phyloP scores from a whole-genome alignment of 2,113 vertebrate genomes.

The Solea solea region DNA sequence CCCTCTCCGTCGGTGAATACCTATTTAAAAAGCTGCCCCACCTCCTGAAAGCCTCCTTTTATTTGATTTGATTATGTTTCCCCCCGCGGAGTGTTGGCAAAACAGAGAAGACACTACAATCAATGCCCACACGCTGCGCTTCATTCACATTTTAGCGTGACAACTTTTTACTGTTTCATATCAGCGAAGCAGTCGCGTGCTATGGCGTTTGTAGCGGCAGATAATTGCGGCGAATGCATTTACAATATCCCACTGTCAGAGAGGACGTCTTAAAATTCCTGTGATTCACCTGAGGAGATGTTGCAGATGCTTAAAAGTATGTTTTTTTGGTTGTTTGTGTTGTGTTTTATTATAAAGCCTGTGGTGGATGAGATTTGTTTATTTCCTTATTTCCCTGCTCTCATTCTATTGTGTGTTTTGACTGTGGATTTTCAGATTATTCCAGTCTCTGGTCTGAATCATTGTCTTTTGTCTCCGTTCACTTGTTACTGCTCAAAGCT shows the following conservation, averaged over 20 bases:
- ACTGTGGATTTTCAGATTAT: background rate
- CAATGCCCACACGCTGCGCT: background rate
- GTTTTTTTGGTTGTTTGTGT: background rate
- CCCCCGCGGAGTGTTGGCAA: background rate
- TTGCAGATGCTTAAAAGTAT: no score
- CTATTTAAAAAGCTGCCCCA: conserved; percentile 17
- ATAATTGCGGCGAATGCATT: conserved; percentile 8
- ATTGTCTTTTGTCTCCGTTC: background rate
- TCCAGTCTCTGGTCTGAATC: background rate
- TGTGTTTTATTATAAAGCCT: background rate
- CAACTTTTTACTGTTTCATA: background rate
- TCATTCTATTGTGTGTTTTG: background rate
- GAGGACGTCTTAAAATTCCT: background rate
- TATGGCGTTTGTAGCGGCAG: background rate
- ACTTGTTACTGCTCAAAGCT: conserved; percentile 6
- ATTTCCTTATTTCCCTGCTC: background rate
- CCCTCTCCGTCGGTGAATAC: conserved; percentile 19
- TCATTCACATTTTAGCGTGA: conserved; percentile 4
- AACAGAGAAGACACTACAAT: background rate
- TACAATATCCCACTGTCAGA: background rate
- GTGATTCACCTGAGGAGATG: background rate
- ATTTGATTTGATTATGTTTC: conserved; percentile 3
- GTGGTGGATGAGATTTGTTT: background rate
- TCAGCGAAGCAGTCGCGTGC: background rate
- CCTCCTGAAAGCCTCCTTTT: conserved; percentile 32